Conservation (phyloP, 2,113 vertebrate genomes). For the Nothobranchius kuhntae region DNA sequence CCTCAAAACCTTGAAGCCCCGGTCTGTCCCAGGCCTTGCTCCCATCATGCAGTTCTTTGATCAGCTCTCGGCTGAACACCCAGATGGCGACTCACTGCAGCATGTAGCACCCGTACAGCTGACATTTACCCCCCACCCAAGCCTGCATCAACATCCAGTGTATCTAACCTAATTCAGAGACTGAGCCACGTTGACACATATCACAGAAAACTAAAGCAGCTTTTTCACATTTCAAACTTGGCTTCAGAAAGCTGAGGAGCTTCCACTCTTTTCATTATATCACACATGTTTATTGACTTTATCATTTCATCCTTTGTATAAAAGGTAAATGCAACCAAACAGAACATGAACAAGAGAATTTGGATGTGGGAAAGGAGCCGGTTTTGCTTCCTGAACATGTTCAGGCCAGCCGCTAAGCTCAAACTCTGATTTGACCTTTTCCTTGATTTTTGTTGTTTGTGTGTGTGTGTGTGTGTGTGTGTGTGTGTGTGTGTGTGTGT, state of each 20-base stretch:
- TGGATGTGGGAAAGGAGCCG: slow-evolving; percentile 28
- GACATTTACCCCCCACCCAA: slow-evolving; percentile 18
- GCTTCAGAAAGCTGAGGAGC: neutral
- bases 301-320: slow-evolving; percentile 48
- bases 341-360: slow-evolving; percentile 64
- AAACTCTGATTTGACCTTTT: slow-evolving; percentile 46
- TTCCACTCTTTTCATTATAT: slow-evolving; percentile 3
- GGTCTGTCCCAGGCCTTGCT: neutral
- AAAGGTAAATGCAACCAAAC: slow-evolving; percentile 56
- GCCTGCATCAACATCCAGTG: neutral
- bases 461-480: too few species aligned
- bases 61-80: slow-evolving; percentile 19
- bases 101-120: slow-evolving; percentile 54
- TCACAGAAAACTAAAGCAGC: neutral
- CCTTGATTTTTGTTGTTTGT: slow-evolving; percentile 15
- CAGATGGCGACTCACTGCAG: slow-evolving; percentile 36
- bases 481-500: slow-evolving; percentile 2
- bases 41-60: slow-evolving; percentile 4
- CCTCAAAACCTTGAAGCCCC: slow-evolving; percentile 37
- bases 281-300: neutral
- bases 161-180: neutral
- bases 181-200: too few species aligned
- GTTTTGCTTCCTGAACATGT: slow-evolving; percentile 25
- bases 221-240: neutral
- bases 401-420: slow-evolving; percentile 33